Conservation (phyloP, 1,140 invertebrate species). For the Lordiphosa mommai region DNA sequence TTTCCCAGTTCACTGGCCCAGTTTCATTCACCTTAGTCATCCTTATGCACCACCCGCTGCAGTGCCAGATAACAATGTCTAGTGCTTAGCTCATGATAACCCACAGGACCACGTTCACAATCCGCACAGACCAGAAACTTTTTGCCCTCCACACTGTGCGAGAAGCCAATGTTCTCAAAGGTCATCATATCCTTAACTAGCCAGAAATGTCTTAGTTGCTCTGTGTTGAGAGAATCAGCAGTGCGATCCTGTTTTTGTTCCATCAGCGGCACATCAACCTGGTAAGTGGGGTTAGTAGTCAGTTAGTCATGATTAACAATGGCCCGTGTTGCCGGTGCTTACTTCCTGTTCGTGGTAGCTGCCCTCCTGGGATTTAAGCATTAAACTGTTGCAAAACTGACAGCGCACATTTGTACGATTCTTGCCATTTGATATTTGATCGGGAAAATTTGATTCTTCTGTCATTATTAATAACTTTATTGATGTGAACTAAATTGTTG, state of each 20-base stretch:
- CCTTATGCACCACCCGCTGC: slow-evolving; percentile 86
- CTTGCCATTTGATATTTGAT: slow-evolving; percentile 81
- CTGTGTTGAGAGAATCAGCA: slow-evolving; percentile 81
- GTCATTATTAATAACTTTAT: slow-evolving; percentile 45
- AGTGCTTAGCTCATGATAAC: slow-evolving; percentile 89
- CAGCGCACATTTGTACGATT: slow-evolving; percentile 86
- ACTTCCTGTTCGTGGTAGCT: slow-evolving; percentile 81
- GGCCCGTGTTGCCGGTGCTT: slow-evolving; percentile 12
- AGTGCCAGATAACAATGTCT: slow-evolving; percentile 93
- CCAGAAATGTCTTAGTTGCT: slow-evolving; percentile 88
- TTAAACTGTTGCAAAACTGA: slow-evolving; percentile 87
- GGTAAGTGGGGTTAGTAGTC: slow-evolving; percentile 53
- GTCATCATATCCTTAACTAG: slow-evolving; percentile 93
- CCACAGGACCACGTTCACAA: slow-evolving; percentile 97
- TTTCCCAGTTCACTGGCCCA: too few relatives aligned
- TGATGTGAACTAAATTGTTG: too few relatives aligned
- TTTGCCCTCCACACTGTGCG: slow-evolving; percentile 89
- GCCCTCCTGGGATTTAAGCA: slow-evolving; percentile 84
- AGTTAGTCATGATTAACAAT: neutral
- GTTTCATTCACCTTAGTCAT: too few relatives aligned
- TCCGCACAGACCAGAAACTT: slow-evolving; percentile 98
- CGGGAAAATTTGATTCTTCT: slow-evolving; percentile 80
- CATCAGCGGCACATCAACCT: slow-evolving; percentile 87
- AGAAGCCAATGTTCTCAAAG: slow-evolving; percentile 98
- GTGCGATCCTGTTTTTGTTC: slow-evolving; percentile 81